phyloP scores from a whole-genome alignment of 2,113 vertebrate genomes.

The Brienomyrus brachyistius region DNA sequence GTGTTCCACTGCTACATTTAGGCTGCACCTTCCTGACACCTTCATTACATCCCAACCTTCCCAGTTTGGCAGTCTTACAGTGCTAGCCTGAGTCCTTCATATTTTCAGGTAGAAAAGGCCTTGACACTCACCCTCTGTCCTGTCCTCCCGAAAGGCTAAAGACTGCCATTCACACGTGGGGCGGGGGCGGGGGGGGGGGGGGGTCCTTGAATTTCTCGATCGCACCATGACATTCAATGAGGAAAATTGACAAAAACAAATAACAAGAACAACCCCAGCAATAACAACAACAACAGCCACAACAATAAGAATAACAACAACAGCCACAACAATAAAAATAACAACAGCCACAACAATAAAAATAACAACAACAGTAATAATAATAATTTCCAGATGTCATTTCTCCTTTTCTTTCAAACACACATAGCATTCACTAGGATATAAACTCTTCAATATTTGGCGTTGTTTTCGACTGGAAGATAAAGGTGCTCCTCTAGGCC shows the following conservation, averaged over 20 bases:
- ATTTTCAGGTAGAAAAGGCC: not conserved
- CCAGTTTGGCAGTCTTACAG: not conserved
- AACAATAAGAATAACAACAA: no score
- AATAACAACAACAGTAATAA: not conserved
- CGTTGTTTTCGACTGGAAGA: not conserved
- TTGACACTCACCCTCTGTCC: not conserved
- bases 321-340: no score
- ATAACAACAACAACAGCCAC: no score
- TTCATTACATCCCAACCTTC: not conserved
- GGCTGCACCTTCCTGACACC: no score
- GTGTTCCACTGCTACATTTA: no score
- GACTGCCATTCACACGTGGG: not conserved
- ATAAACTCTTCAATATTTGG: not conserved
- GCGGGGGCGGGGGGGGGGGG: no score
- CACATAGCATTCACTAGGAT: not conserved
- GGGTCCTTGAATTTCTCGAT: not conserved
- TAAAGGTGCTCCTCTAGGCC: not conserved
- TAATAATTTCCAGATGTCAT: not conserved
- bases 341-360: no score
- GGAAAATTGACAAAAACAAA: not conserved
- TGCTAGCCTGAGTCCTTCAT: not conserved
- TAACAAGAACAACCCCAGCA: not conserved
- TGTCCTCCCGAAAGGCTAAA: not conserved
- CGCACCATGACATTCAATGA: not conserved
- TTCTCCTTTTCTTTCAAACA: not conserved